Evolutionary conservation across 1,140 invertebrate species (phyloP).

Genomic region (Diachasmimorpha longicaudata): DNA sequence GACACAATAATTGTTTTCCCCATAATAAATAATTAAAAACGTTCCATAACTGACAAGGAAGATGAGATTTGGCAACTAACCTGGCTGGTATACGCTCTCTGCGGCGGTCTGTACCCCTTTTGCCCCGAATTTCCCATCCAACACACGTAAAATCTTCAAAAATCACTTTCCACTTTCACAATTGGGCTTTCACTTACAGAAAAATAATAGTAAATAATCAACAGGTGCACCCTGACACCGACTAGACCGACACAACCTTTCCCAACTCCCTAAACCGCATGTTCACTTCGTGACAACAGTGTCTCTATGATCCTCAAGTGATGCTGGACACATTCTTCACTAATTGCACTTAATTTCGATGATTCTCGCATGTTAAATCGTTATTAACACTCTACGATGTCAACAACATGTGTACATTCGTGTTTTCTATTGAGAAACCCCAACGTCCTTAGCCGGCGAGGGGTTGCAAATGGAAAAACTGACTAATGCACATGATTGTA

Average conservation of each 20-base stretch:
- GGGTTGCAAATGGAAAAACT: too few species aligned
- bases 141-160: not conserved
- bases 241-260: not conserved
- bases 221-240: not conserved
- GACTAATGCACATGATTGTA: too few species aligned
- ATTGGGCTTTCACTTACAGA: not conserved
- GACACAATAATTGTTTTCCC: too few species aligned
- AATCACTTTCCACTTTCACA: not conserved
- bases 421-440: not conserved
- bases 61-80: not conserved
- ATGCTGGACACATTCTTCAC: not conserved
- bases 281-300: not conserved
- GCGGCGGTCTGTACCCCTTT: not conserved
- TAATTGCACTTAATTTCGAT: not conserved
- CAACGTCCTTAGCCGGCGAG: too few species aligned
- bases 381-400: not conserved
- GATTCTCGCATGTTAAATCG: not conserved
- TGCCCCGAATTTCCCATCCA: not conserved
- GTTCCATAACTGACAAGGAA: not conserved
- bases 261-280: not conserved
- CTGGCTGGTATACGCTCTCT: not conserved
- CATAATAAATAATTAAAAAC: too few species aligned
- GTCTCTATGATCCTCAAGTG: not conserved
- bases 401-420: not conserved
- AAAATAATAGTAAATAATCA: not conserved